Conservation (phyloP, 92 coral and sea anemone species). For the Porites evermanni region DNA sequence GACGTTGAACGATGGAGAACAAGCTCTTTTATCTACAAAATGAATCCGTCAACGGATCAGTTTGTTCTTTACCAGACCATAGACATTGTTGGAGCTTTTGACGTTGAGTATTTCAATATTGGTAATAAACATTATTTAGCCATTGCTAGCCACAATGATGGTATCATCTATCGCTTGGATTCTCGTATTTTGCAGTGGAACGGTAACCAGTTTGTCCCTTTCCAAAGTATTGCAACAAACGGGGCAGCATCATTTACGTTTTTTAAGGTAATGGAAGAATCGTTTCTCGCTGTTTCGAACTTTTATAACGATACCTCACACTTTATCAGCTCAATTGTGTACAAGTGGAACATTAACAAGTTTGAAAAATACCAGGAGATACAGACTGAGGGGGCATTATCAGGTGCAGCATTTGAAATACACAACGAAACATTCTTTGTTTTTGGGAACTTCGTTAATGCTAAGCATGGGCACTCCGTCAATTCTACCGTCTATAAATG, state of each 20-base stretch:
- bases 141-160: constrained; percentile 1
- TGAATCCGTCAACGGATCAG: neutral
- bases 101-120: constrained; percentile 32
- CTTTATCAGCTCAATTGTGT: constrained; percentile 10
- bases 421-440: constrained; percentile 8
- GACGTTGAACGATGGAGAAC: neutral
- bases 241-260: neutral
- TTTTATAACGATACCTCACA: neutral
- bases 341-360: constrained; percentile 32
- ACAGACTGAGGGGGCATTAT: neutral
- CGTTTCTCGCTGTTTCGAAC: constrained; percentile 36
- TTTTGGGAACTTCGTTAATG: constrained; percentile 1
- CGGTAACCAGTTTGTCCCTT: neutral
- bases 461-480: neutral
- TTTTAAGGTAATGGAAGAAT: constrained; percentile 2
- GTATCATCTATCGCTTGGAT: neutral
- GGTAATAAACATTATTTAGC: constrained; percentile 36
- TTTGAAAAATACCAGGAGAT: neutral
- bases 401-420: constrained; percentile 9
- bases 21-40: neutral
- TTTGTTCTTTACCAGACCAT: neutral
- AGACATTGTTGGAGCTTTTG: constrained; percentile 11
- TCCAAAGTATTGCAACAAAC: neutral
- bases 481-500: constrained; percentile 37
- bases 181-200: neutral